These are phyloP conservation scores for Cosmorhoe ocellata DNA, from an alignment of 2,888 invertebrate species.

Conservation along the genomic window DNA sequence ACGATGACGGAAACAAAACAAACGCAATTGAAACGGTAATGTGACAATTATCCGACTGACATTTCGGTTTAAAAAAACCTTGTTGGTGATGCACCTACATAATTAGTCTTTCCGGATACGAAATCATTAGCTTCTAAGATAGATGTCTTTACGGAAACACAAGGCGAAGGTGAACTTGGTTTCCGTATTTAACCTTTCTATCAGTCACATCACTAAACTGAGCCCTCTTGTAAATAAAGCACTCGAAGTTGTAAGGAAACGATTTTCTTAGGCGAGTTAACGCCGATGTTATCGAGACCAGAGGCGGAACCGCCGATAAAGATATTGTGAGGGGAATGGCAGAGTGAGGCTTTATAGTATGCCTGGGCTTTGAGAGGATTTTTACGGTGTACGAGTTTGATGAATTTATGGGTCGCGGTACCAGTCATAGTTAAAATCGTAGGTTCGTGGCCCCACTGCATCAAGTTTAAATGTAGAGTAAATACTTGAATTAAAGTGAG, in stretches of 20 bases:
- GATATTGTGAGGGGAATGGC: conserved; percentile 23
- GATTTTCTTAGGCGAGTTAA: conserved; percentile 45
- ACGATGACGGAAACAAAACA: conserved; percentile 23
- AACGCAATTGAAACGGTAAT: conserved; percentile 19
- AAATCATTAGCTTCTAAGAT: background rate
- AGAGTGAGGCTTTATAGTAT: conserved; percentile 9
- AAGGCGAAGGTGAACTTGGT: too few species aligned
- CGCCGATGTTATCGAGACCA: conserved; percentile 48
- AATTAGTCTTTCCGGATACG: background rate
- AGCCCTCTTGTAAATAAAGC: conserved; percentile 30
- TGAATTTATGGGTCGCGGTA: too few species aligned
- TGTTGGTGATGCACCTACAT: conserved; percentile 9
- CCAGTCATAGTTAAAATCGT: too few species aligned
- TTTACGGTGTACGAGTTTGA: background rate
- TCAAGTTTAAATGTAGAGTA: too few species aligned
- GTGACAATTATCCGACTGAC: conserved; percentile 5
- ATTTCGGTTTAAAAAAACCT: conserved; percentile 11
- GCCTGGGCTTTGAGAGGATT: background rate
- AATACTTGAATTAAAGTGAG: too few species aligned
- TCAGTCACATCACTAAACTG: conserved; percentile 18
- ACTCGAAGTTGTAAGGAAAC: conserved; percentile 47
- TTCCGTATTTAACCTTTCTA: too few species aligned
- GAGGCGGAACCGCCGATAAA: conserved; percentile 37
- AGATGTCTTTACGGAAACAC: too few species aligned
- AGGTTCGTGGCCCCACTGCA: too few species aligned